Conservation (phyloP, 2,888 invertebrate species). For the Mactromeris polynyma region DNA sequence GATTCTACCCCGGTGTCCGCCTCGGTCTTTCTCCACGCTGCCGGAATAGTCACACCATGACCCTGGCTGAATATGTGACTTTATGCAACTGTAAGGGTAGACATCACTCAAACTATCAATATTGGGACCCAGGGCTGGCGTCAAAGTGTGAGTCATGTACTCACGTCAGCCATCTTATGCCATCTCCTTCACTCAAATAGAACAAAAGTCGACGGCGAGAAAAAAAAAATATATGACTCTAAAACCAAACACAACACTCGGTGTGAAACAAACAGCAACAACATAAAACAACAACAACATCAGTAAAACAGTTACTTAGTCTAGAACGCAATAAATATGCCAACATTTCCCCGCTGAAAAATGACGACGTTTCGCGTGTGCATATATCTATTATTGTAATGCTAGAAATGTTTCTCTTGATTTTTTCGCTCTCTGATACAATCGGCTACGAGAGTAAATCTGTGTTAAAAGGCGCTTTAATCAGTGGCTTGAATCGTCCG, state of each 20-base stretch:
- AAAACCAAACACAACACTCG: background rate
- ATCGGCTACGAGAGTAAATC: conserved; percentile 27
- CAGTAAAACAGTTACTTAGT: background rate
- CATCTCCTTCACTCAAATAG: too few species aligned
- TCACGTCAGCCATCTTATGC: too few species aligned
- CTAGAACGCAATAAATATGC: background rate
- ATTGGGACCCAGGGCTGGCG: too few species aligned
- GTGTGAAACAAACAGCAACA: background rate
- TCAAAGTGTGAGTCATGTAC: too few species aligned
- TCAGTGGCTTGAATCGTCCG: conserved; percentile 43
- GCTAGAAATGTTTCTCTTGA: conserved; percentile 11
- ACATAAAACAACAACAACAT: background rate
- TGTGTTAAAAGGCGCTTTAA: conserved; percentile 41
- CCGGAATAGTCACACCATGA: too few species aligned
- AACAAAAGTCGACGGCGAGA: too few species aligned
- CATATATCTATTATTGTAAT: background rate
- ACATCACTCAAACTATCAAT: too few species aligned
- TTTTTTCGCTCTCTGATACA: conserved; percentile 52
- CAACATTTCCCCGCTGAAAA: background rate
- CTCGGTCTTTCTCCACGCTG: too few species aligned
- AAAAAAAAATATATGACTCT: background rate
- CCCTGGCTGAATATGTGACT: too few species aligned
- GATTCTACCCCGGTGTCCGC: too few species aligned
- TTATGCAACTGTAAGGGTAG: too few species aligned
- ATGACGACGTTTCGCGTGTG: background rate